Base-by-base conservation (phyloP, 2,888 invertebrate genomes). In the Eilema caniola region DNA sequence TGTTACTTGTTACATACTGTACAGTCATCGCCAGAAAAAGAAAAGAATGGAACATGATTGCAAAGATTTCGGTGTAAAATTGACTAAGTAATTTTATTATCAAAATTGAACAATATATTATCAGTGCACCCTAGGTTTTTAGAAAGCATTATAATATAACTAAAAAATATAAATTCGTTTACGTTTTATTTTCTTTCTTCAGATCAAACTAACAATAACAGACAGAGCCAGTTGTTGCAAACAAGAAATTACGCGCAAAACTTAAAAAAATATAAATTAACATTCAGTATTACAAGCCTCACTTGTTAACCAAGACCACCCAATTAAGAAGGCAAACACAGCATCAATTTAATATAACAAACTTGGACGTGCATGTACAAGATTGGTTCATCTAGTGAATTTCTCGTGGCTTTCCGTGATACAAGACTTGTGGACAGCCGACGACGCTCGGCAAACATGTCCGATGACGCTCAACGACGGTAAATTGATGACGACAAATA, bases 331-430 rank as follows among this genome's bases (percentile, higher is more conserved):
- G 83, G 85, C 86, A 86, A 86, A 86, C 87, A 87, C 86, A 83
- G 84, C 85, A 87, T 91, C 93, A 92, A 93, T 94, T 92, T 92
- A 91, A 86, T 91, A 89, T 88, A 89, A 93, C 93, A 90, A 90
- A 89, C 91, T 87, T 86, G 86, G 83, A 69, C 78, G 84, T 79
- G 80, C 83, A 80, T 85, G 85, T 83, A 81, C 81, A 81, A 81
- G 81, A 81, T 81, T 73, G 90, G 89, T 86, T 88, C 89, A 88
- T 90, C 90, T 90, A 88, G 88, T 87, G 90, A 85, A 89, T 90
- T 90, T 86, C 91, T 92, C 90, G 85, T 87, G 85, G 88, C 84
- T 86, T 87, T 85, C 86, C 85, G 84, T 77, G 85, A 83, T 84
- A 91, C 92, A 90, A 81, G 89, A 88, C 89, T 86, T 86, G 86